Conservation (phyloP, 1,140 invertebrate genomes). For the Vanessa tameamea region DNA sequence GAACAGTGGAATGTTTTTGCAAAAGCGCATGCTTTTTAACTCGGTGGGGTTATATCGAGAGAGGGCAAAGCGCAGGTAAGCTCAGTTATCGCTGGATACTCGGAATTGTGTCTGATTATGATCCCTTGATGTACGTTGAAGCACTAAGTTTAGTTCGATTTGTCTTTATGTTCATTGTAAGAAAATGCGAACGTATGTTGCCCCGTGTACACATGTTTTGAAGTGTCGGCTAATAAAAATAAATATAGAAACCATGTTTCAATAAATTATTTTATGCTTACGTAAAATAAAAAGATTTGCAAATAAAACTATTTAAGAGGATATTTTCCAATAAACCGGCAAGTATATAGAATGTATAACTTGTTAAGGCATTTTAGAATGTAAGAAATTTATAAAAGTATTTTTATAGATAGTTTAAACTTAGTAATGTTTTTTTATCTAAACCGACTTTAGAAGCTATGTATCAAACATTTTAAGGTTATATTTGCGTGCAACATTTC, state of each 20-base stretch:
- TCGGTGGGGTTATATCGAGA: conserved; percentile 42
- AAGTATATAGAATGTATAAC: too few relatives aligned
- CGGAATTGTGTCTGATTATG: conserved; percentile 45
- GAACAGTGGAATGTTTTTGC: conserved; percentile 27
- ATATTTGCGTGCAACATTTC: too few relatives aligned
- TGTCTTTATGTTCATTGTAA: background rate
- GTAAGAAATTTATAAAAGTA: too few relatives aligned
- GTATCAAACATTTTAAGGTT: too few relatives aligned
- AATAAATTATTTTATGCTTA: background rate
- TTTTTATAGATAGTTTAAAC: too few relatives aligned
- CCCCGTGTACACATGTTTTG: conserved; percentile 9
- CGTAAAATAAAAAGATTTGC: too few relatives aligned
- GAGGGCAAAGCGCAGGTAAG: conserved; percentile 54
- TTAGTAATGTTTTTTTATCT: too few relatives aligned
- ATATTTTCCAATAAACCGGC: too few relatives aligned
- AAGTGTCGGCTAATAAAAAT: conserved; percentile 4
- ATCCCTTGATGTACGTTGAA: conserved; percentile 30
- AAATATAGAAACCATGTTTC: background rate
- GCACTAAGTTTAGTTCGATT: conserved; percentile 14
- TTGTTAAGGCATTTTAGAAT: too few relatives aligned
- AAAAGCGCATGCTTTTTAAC: conserved; percentile 37
- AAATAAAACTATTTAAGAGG: too few relatives aligned
- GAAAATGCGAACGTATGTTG: background rate
- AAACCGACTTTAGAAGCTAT: too few relatives aligned
- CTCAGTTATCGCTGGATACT: conserved; percentile 54